Conservation (phyloP, 2,113 vertebrate genomes). For the Ia io region DNA sequence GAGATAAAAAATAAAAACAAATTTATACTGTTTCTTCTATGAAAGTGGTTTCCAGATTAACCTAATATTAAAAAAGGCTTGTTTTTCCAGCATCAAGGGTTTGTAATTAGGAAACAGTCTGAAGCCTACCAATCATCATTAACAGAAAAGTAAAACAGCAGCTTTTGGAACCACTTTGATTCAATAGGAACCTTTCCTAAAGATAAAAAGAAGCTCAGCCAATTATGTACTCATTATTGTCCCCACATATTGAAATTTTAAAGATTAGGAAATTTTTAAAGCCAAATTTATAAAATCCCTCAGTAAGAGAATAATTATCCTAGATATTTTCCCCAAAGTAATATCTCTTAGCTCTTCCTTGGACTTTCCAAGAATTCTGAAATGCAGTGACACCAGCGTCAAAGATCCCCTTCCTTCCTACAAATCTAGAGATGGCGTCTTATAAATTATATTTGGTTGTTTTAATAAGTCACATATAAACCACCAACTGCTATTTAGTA, state of each 20-base stretch:
- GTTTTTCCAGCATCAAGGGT: background rate
- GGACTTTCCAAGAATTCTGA: background rate
- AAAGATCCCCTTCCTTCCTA: background rate
- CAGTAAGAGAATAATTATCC: background rate
- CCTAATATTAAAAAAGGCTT: background rate
- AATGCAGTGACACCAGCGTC: background rate
- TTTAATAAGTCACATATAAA: background rate
- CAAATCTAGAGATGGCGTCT: background rate
- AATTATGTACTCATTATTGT: background rate
- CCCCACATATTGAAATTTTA: background rate
- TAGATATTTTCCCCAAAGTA: background rate
- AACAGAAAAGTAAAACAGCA: background rate
- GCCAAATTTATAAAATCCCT: background rate
- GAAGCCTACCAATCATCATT: background rate
- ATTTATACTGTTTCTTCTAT: background rate
- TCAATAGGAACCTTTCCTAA: background rate
- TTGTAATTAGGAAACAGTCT: slow-evolving; percentile 24
- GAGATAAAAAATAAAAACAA: background rate
- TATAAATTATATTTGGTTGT: background rate
- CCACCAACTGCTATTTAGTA: background rate
- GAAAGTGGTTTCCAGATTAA: slow-evolving; percentile 4
- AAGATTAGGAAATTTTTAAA: background rate
- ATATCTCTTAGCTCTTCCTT: background rate
- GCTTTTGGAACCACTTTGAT: background rate
- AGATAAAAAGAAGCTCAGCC: background rate